phyloP scores from a whole-genome alignment of 2,113 vertebrate species.

The Mobula birostris region DNA sequence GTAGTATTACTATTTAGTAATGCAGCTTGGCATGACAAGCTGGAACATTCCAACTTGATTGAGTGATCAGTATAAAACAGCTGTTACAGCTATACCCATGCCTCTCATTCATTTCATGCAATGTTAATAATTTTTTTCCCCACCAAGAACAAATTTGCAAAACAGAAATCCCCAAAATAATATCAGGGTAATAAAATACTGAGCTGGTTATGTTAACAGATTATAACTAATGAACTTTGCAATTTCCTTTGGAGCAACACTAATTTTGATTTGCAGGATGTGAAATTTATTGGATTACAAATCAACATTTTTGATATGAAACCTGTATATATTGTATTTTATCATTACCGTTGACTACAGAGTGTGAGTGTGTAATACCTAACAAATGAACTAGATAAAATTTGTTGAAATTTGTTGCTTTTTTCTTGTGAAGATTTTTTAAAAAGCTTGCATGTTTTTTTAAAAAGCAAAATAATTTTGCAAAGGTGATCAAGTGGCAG shows the following conservation, averaged over 20 bases:
- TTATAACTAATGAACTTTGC: neutral
- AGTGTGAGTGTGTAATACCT: neutral
- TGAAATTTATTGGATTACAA: neutral
- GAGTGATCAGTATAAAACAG: neutral
- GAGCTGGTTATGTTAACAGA: neutral
- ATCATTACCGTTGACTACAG: neutral
- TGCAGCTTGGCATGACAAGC: neutral
- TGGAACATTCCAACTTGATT: neutral
- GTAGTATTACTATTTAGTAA: neutral
- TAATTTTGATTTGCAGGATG: neutral
- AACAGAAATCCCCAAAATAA: neutral
- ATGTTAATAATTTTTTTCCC: neutral
- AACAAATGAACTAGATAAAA: too few relatives aligned
- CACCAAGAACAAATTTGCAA: neutral
- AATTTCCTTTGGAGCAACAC: neutral
- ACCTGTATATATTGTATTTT: neutral
- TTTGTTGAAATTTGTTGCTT: slow-evolving; percentile 9
- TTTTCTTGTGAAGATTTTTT: neutral
- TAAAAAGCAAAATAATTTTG: neutral
- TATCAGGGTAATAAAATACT: neutral
- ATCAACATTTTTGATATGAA: neutral
- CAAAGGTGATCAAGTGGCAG: neutral
- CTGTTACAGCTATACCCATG: neutral
- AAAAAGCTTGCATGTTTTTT: neutral
- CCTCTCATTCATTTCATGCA: neutral